Percentiles rank a stretch among this genome's conserved stretches.
Conservation (phyloP, 2,113 vertebrate species). For the Heterotilapia buettikoferi region DNA sequence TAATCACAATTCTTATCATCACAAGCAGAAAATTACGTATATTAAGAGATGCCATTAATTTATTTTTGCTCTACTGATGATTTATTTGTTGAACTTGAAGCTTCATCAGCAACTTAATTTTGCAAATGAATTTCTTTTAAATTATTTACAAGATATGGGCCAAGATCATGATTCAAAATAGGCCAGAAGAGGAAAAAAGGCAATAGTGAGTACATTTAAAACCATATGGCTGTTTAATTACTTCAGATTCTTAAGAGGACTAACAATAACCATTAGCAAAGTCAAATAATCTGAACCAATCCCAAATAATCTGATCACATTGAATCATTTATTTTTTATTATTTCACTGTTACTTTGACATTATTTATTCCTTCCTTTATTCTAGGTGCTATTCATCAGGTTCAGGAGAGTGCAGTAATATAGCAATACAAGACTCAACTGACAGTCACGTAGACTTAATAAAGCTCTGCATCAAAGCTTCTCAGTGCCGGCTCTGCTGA, state of each 20-base stretch:
- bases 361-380: neutral
- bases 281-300: neutral
- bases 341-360: neutral
- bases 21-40: neutral
- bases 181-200: rapidly evolving
- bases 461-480: neutral
- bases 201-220: neutral
- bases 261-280: neutral
- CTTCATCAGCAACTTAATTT: neutral
- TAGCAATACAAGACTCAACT: neutral
- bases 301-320: neutral
- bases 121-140: rapidly evolving
- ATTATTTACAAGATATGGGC: neutral
- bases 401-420: neutral
- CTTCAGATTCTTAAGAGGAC: neutral
- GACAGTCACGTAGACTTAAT: rapidly evolving
- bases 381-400: neutral
- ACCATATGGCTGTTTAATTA: neutral
- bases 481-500: neutral
- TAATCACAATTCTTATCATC: neutral
- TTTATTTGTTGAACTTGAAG: neutral
- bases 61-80: neutral
- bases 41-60: neutral
- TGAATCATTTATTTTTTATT: neutral
- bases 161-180: neutral